Conservation (phyloP, 1,140 invertebrate genomes). For the Drosophila sturtevanti region DNA sequence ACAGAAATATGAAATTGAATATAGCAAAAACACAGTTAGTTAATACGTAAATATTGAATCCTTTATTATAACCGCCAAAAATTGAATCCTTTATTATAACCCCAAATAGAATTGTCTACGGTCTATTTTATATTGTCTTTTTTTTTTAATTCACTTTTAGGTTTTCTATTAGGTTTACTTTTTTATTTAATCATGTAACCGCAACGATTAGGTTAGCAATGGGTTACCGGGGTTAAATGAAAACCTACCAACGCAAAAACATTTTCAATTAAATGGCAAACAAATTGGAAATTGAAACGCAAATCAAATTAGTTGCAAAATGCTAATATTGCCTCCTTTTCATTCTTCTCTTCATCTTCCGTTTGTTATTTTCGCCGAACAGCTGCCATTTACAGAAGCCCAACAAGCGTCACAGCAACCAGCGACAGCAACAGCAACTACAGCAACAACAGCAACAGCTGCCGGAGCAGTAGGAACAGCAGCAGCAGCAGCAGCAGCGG, state of each 20-base stretch:
- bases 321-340: constrained; percentile 30
- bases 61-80: no score
- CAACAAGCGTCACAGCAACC: constrained; percentile 65
- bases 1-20: background rate
- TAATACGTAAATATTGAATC: no score
- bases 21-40: no score
- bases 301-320: constrained; percentile 70
- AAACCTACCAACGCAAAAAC: constrained; percentile 29
- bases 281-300: constrained; percentile 68
- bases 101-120: no score
- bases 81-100: no score
- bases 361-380: constrained; percentile 13
- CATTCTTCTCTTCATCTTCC: background rate
- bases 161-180: background rate
- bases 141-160: background rate
- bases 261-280: constrained; percentile 61
- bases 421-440: constrained; percentile 45
- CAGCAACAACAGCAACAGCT: constrained; percentile 48
- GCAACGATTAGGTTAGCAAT: background rate
- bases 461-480: constrained; percentile 40
- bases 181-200: background rate
- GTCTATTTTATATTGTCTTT: background rate
- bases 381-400: constrained; percentile 73
- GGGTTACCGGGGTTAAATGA: background rate
- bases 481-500: constrained; percentile 17